Evolutionary conservation across 1,140 invertebrate genomes (phyloP).

Genomic region (Pogonomyrmex barbatus): DNA sequence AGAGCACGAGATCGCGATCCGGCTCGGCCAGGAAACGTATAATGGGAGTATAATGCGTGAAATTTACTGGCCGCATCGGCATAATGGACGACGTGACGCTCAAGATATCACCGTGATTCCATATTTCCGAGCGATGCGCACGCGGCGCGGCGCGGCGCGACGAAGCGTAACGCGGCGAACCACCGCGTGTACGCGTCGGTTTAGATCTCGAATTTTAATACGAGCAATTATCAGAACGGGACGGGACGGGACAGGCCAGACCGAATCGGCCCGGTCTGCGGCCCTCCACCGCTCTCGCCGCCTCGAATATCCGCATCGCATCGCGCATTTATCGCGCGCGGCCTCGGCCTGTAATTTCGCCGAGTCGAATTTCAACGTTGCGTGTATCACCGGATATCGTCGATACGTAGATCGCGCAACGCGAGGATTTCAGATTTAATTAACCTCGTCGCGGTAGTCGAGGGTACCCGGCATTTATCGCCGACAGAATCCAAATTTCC

Average conservation of each 20-base stretch:
- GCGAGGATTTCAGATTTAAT: constrained; percentile 25
- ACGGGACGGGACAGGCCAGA: constrained; percentile 8
- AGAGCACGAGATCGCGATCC: constrained; percentile 74
- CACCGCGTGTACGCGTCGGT: constrained; percentile 12
- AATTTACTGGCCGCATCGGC: constrained; percentile 77
- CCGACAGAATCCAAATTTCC: constrained; percentile 13
- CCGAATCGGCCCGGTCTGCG: neutral
- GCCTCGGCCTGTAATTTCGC: constrained; percentile 40
- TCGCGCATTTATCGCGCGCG: constrained; percentile 25
- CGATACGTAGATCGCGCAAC: neutral
- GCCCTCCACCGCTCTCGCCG: neutral
- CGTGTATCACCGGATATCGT: constrained; percentile 22
- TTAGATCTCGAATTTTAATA: constrained; percentile 62
- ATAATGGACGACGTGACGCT: constrained; percentile 76
- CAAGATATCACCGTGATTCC: constrained; percentile 76
- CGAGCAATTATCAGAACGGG: constrained; percentile 59
- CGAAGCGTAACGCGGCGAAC: constrained; percentile 40
- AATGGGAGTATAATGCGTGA: constrained; percentile 77
- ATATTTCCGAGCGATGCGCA: constrained; percentile 72
- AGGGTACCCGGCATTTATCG: neutral
- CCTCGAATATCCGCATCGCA: constrained; percentile 22
- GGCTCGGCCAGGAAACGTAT: constrained; percentile 74
- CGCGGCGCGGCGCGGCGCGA: constrained; percentile 56
- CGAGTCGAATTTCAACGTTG: constrained; percentile 53
- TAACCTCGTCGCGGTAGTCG: constrained; percentile 6